Conservation (phyloP, 2,888 invertebrate species). For the Dione vanillae region DNA sequence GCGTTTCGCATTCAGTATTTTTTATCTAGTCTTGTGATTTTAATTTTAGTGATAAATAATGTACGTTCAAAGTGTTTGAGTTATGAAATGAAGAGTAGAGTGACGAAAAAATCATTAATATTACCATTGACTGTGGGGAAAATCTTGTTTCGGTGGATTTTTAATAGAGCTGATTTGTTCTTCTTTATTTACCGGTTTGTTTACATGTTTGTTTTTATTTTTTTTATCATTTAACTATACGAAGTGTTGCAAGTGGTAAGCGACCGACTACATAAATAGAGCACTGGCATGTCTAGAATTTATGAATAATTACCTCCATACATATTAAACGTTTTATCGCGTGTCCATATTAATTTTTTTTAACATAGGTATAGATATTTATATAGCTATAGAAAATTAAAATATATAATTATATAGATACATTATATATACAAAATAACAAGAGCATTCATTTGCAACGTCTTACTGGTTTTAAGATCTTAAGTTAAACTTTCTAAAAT, state of each 20-base stretch:
- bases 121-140: constrained; percentile 80
- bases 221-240: background rate
- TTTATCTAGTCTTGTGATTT: constrained; percentile 34
- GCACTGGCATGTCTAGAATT: constrained; percentile 1
- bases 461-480: background rate
- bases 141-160: constrained; percentile 85
- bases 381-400: background rate
- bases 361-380: no score
- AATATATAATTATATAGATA: background rate
- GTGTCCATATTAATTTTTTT: background rate
- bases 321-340: background rate
- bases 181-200: constrained; percentile 86
- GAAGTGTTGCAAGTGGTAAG: background rate
- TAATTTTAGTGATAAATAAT: constrained; percentile 40
- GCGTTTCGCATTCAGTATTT: constrained; percentile 43
- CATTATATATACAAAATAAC: background rate
- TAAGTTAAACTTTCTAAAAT: constrained; percentile 20
- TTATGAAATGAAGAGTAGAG: constrained; percentile 76
- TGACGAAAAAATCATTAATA: constrained; percentile 59
- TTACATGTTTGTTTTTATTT: constrained; percentile 41
- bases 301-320: background rate
- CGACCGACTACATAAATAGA: background rate
- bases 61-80: constrained; percentile 41
- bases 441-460: background rate
- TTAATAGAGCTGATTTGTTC: constrained; percentile 85